Evolutionary conservation across 2,888 invertebrate species (phyloP).

Genomic region (Platerodrilus igneus): DNA sequence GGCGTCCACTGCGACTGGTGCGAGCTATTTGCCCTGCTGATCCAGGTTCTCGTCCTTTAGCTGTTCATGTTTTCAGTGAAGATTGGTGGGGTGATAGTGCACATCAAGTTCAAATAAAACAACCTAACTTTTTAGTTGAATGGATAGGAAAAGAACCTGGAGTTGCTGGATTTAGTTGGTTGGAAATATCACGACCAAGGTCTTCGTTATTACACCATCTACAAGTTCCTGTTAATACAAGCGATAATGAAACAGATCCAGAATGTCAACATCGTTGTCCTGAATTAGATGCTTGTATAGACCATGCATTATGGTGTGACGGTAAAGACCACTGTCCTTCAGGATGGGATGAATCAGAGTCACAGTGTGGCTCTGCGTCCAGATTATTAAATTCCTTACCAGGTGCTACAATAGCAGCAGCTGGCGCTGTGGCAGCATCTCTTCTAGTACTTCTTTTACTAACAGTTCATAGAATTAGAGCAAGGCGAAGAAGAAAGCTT

Average conservation of each 20-base stretch:
- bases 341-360: conserved; percentile 67
- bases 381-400: conserved; percentile 52
- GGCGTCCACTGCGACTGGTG: conserved; percentile 59
- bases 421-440: conserved; percentile 55
- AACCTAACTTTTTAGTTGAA: conserved; percentile 61
- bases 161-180: conserved; percentile 71
- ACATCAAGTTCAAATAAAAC: conserved; percentile 43
- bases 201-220: conserved; percentile 58
- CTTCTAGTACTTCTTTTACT: conserved; percentile 57
- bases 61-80: conserved; percentile 74
- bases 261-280: conserved; percentile 64
- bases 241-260: conserved; percentile 52
- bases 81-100: conserved; percentile 62
- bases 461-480: conserved; percentile 55
- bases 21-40: conserved; percentile 71
- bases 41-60: conserved; percentile 60
- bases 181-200: conserved; percentile 65
- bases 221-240: conserved; percentile 50
- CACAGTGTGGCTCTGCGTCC: conserved; percentile 58
- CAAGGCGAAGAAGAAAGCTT: conserved; percentile 51
- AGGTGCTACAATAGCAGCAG: conserved; percentile 56
- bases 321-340: conserved; percentile 63
- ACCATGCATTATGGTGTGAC: conserved; percentile 70
- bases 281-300: conserved; percentile 74
- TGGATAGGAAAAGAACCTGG: conserved; percentile 71